Evolutionary conservation across 2,797 vertebrate species (phyloP), one percentile per base, ranked within the genome.

Genomic region (Hafferia zeledoni): DNA sequence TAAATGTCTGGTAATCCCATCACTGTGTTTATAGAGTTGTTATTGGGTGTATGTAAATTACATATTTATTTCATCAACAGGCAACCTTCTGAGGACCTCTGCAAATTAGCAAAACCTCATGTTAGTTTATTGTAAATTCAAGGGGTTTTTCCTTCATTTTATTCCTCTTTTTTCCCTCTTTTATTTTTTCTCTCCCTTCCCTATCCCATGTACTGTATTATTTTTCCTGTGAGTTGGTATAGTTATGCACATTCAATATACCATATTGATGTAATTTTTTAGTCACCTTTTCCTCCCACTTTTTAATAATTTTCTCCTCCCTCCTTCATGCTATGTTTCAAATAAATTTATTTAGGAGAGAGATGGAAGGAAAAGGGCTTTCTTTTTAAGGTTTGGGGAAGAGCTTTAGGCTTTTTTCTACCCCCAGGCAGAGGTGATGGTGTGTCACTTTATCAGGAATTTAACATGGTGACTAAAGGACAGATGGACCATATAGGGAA

Each of bases 1-100:
- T 86, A 86, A 87, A 94, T 87, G 64, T 91, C 67, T 72, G 30
- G 9, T 87, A 63, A 91, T 76, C 79, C 56, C 56, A 71, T 75
- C 49, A 50, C 31, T 59, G 37, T 74, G 19, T 63, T 93, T 31
- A 75, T 44, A 56, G 25, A 91, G 25, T 35, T 83, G 31, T 75
- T 78, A 61, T 81, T 63, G 17, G 44, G 52, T 75, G 11, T n/a
- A 88, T 81, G 50, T 63, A 93, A 93, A 93, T 76, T 77, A 49
- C n/a, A 70, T 71, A 65, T 57, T 78, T 83, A 82, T 85, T 87
- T 89, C 44, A 83, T 78, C 69, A 91, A 14, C 6, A 14, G 28
- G 28, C 18, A 83, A 25, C 27, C 60, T 84, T 28, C 31, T 74
- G 30, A 84, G n/a, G 25, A 30, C 20, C 16, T 82, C 44, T 85